phyloP scores from a whole-genome alignment of 64 coral and sea anemone species.

The Hydrozoanthus tunicans region DNA sequence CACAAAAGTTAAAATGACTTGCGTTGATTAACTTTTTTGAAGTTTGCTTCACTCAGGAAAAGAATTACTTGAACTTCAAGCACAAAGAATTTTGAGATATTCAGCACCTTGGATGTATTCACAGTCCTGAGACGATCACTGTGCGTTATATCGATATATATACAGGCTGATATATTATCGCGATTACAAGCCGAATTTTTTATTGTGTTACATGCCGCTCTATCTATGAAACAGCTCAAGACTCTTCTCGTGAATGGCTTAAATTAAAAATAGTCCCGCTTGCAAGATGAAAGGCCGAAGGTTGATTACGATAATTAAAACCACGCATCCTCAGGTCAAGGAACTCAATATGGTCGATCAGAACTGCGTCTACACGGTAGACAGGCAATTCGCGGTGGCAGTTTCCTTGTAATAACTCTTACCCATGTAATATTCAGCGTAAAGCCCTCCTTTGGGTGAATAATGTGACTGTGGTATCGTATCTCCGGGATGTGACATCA shows the following conservation, averaged over 20 bases:
- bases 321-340: slow-evolving; percentile 23
- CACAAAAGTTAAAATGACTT: neutral
- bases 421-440: slow-evolving; percentile 94
- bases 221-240: slow-evolving; percentile 18
- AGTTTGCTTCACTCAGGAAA: neutral
- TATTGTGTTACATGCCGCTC: neutral
- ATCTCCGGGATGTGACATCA: slow-evolving; percentile 94
- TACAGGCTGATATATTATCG: too few species aligned
- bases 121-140: neutral
- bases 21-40: neutral
- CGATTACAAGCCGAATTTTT: too few species aligned
- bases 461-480: slow-evolving; percentile 90
- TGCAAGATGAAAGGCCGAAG: slow-evolving; percentile 12
- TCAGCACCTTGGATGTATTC: neutral
- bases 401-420: slow-evolving; percentile 60
- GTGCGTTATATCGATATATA: too few species aligned
- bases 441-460: slow-evolving; percentile 93
- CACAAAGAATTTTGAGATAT: neutral
- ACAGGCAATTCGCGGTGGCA: slow-evolving; percentile 34
- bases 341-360: slow-evolving; percentile 61
- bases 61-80: neutral
- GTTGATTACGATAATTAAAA: slow-evolving; percentile 40
- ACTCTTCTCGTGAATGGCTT: neutral
- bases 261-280: slow-evolving; percentile 14
- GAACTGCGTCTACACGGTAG: slow-evolving; percentile 3